Evolutionary conservation across 2,113 vertebrate genomes (phyloP).

Genomic region (Gracilinanus agilis): DNA sequence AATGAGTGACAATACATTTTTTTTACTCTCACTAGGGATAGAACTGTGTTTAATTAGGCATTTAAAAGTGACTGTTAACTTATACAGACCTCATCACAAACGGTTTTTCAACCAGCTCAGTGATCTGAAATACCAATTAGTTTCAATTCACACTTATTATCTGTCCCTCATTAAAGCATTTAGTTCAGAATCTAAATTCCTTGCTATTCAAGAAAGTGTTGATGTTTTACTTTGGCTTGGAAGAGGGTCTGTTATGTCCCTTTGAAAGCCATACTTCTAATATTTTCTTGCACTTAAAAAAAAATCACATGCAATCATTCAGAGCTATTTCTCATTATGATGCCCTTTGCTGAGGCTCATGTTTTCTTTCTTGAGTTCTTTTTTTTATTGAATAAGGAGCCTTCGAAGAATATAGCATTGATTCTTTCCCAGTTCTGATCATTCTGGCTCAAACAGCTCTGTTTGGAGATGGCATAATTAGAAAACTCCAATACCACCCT

Average conservation of each 20-base stretch:
- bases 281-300: not conserved
- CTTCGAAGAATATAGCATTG: not conserved
- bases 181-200: conserved; percentile 79
- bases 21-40: conserved; percentile 67
- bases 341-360: not conserved
- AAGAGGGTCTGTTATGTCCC: conserved; percentile 53
- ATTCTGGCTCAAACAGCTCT: accelerated
- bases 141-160: conserved; percentile 85
- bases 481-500: too few species aligned
- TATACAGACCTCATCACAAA: conserved; percentile 80
- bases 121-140: conserved; percentile 86
- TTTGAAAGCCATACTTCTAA: conserved; percentile 55
- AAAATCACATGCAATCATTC: not conserved
- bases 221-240: conserved; percentile 62
- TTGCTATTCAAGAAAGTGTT: conserved; percentile 71
- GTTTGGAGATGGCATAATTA: accelerated
- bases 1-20: conserved; percentile 67
- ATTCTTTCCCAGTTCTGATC: not conserved
- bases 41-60: conserved; percentile 83
- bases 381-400: not conserved
- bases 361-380: conserved; percentile 12
- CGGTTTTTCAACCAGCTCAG: conserved; percentile 80
- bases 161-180: conserved; percentile 78
- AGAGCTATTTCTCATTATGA: not conserved
- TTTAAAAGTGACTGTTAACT: conserved; percentile 81